phyloP scores from a whole-genome alignment of 2,797 vertebrate genomes.

The Platyrinchus mystaceus region DNA sequence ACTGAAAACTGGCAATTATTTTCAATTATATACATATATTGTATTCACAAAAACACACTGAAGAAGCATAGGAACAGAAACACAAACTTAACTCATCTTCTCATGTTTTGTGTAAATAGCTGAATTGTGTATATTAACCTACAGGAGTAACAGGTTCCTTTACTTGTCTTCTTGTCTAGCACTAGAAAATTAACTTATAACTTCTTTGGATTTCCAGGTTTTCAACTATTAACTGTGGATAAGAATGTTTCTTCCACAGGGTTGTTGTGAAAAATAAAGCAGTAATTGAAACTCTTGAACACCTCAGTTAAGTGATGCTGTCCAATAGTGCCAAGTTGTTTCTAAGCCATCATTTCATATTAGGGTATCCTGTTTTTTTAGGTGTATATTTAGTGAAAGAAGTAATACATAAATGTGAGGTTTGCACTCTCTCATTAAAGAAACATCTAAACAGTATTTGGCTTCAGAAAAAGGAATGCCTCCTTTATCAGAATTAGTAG shows the following conservation, averaged over 20 bases:
- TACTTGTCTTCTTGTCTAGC: neutral
- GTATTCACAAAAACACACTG: neutral
- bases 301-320: neutral
- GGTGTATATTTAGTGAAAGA: neutral
- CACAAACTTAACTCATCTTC: neutral
- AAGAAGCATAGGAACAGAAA: neutral
- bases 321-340: neutral
- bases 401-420: neutral
- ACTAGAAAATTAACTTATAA: neutral
- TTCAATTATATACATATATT: neutral
- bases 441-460: neutral
- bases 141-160: neutral
- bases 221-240: neutral
- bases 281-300: neutral
- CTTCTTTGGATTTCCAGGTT: neutral
- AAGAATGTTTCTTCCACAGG: neutral
- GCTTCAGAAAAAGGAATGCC: neutral
- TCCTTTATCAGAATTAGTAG: neutral
- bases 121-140: neutral
- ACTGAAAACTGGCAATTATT: slow-evolving; percentile 16
- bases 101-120: neutral
- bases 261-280: neutral
- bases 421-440: neutral
- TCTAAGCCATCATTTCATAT: neutral
- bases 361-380: neutral